These are phyloP conservation scores for Dicentrarchus labrax DNA, from an alignment of 2,113 vertebrate species.

Conservation along the genomic window DNA sequence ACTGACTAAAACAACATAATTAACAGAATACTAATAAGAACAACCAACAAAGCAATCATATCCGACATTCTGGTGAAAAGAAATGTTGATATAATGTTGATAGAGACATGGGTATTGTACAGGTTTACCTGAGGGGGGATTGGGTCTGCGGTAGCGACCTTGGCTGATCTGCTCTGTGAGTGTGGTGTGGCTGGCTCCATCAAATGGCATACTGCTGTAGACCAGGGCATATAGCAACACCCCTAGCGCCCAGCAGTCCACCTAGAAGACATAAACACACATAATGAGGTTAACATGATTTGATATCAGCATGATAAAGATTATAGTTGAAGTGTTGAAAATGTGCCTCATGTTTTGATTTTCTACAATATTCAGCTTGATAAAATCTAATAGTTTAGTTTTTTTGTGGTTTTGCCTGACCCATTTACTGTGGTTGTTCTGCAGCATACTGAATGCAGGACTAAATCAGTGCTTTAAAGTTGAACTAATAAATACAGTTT, in stretches of 20 bases:
- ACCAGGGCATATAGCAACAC: constrained; percentile 85
- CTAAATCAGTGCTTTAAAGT: neutral
- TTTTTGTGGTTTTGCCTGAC: neutral
- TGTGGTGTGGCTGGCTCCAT: constrained; percentile 77
- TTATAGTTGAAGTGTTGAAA: neutral
- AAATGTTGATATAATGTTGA: neutral
- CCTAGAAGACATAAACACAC: constrained; percentile 68
- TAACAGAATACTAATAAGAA: neutral
- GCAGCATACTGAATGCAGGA: neutral
- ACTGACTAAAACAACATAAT: neutral
- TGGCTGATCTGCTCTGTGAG: constrained; percentile 85
- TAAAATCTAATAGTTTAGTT: neutral
- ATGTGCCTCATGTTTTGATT: neutral
- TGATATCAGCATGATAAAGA: neutral
- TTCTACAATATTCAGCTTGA: neutral
- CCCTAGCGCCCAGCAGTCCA: constrained; percentile 88
- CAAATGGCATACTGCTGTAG: constrained; percentile 87
- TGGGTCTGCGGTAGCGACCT: constrained; percentile 82
- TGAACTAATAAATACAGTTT: neutral
- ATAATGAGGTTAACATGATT: constrained; percentile 10
- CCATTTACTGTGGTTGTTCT: neutral
- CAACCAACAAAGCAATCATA: neutral
- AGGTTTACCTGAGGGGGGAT: constrained; percentile 83
- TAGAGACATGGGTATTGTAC: neutral
- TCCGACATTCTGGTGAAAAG: neutral